Evolutionary conservation across 2,113 vertebrate genomes (phyloP).

Genomic region (Piaya cayana): DNA sequence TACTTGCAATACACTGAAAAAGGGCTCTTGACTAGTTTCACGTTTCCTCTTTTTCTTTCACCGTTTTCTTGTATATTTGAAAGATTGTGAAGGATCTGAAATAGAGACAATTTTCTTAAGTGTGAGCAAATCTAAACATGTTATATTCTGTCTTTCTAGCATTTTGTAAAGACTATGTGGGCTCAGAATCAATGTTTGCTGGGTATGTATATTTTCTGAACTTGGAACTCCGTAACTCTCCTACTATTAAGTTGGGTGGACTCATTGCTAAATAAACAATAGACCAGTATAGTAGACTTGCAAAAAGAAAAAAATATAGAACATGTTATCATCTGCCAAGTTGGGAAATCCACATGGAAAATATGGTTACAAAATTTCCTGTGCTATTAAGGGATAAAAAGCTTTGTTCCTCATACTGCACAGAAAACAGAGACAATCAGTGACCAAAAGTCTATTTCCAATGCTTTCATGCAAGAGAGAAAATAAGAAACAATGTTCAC

Average conservation of each 20-base stretch:
- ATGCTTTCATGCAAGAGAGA: neutral
- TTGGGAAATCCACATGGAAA: neutral
- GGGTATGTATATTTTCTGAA: neutral
- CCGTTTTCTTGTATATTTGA: neutral
- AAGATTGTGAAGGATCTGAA: neutral
- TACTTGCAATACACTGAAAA: neutral
- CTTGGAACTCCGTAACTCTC: neutral
- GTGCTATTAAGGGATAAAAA: neutral
- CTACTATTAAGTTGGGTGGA: neutral
- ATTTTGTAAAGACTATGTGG: neutral
- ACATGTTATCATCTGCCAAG: neutral
- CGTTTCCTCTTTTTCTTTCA: neutral
- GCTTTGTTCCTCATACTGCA: neutral
- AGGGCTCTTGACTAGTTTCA: neutral
- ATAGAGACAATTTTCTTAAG: neutral
- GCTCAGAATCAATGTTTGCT: neutral
- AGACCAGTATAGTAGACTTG: neutral
- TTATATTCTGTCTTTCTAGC: neutral
- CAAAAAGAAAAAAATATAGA: neutral
- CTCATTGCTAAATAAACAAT: neutral
- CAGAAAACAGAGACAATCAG: neutral
- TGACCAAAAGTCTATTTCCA: neutral
- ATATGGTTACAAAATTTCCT: neutral
- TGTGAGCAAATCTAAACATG: neutral
- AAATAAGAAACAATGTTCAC: neutral